Evolutionary conservation across 1,140 invertebrate species (phyloP).

Genomic region (Scylla paramamosain): DNA sequence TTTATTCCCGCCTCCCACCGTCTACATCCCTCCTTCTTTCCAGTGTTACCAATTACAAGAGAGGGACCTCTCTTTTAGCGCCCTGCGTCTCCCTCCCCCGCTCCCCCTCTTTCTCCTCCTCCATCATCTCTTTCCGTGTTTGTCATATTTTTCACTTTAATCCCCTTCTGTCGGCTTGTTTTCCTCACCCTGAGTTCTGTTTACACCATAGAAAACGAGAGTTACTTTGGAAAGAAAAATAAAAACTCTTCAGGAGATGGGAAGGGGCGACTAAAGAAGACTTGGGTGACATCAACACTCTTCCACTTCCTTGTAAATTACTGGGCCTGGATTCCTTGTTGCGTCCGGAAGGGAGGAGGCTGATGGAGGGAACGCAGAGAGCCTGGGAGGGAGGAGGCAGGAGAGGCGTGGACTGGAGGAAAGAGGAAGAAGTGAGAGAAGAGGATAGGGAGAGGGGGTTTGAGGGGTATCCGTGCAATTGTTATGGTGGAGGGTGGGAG

Average conservation of each 20-base stretch:
- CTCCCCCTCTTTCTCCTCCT: neutral
- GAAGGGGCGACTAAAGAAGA: neutral
- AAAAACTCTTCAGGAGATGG: neutral
- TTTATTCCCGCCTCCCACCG: no score
- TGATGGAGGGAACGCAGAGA: neutral
- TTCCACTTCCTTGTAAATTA: slow-evolving; percentile 7
- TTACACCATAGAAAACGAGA: slow-evolving; percentile 14
- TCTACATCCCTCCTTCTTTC: neutral
- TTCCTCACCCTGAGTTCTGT: neutral
- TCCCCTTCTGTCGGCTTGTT: neutral
- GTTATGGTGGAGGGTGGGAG: neutral
- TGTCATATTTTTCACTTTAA: slow-evolving; percentile 13
- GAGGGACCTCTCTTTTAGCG: neutral
- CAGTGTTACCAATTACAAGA: neutral
- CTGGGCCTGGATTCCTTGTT: neutral
- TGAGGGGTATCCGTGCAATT: neutral
- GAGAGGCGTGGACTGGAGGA: neutral
- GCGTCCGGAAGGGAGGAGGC: neutral
- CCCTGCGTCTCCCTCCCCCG: neutral
- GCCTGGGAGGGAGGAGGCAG: neutral
- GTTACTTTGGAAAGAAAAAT: neutral
- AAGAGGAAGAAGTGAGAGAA: neutral
- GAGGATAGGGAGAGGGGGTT: neutral
- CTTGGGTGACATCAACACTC: slow-evolving; percentile 19
- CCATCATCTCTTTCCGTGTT: neutral